Evolutionary conservation across 1,140 invertebrate genomes (phyloP), one percentile per base, ranked within the genome.

Genomic region (Scaptomyza graminum): DNA sequence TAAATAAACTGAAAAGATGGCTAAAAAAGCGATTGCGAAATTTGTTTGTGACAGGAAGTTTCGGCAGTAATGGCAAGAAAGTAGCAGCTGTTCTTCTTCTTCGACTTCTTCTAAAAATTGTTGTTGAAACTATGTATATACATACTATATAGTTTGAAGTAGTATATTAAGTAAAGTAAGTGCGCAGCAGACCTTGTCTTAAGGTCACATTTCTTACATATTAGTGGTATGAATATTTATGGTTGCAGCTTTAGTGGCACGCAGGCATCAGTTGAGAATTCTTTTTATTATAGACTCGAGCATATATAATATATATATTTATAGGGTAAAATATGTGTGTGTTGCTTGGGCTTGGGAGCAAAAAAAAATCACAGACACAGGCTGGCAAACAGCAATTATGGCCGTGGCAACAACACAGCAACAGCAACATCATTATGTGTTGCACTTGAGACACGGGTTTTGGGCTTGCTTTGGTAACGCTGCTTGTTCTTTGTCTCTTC

Each of bases 1-100:
- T 68, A 61, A 78, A 56, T 51, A 52, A 73, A 78, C 75, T 69
- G 78, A 62, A 31, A 79, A 83, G 78, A 64, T 74, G 49, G 71
- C 56, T 34, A 62, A 65, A 56, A 74, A 68, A 34, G 25, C n/a
- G 59, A 63, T 70, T 63, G 44, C 15, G 43, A 16, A 59, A 31
- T 44, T 67, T 56, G 22, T 37, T 11, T 12, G 34, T 12, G 34
- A 72, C 69, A 72, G 69, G 69, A 72, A 72, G 69, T 72, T 60
- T 51, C 31, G 51, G 37, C 37, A 41, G 37, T 12, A 12, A 12
- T 39, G 12, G 37, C 37, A 39, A 39, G 15, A 34, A 34, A 34
- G 31, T 34, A 39, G 62, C 62, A 65, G 68, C 61, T 51, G 68
- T 34, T 60, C 16, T n/a, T 13, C 39, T 44, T 15, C 34, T 56